Evolutionary conservation across 2,113 vertebrate genomes (phyloP).

Genomic region (Paedocypris sp.): DNA sequence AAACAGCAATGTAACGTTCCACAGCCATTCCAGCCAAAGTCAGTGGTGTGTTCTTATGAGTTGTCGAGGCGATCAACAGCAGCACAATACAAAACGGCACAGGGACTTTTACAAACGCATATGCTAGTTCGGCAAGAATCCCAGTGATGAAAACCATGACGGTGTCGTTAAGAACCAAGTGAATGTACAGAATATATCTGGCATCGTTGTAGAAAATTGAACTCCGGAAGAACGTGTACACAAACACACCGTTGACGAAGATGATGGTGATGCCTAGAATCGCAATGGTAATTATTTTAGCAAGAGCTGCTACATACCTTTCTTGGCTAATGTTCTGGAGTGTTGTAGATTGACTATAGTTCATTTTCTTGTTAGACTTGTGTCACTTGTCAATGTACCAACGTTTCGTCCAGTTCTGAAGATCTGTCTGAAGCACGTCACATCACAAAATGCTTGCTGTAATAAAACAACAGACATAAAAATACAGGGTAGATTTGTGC

Average conservation of each 20-base stretch:
- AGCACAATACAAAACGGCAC: conserved; percentile 6
- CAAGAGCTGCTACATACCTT: not conserved
- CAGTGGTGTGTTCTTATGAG: conserved; percentile 47
- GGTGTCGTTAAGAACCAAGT: conserved; percentile 37
- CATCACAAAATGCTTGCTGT: no score
- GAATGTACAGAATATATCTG: conserved; percentile 35
- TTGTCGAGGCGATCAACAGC: not conserved
- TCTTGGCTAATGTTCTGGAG: not conserved
- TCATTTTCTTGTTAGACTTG: conserved; percentile 21
- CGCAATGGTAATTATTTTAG: conserved; percentile 3
- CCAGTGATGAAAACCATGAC: conserved; percentile 22
- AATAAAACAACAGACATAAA: no score
- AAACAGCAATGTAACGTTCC: conserved; percentile 50
- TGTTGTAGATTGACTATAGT: not conserved
- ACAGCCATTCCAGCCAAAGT: conserved; percentile 51
- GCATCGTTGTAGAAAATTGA: conserved; percentile 26
- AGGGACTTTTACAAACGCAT: conserved; percentile 4
- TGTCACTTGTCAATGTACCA: no score
- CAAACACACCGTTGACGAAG: conserved; percentile 26
- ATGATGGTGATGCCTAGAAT: conserved; percentile 19
- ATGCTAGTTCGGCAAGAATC: not conserved
- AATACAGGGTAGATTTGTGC: no score
- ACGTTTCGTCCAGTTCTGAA: no score
- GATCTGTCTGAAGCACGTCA: no score
- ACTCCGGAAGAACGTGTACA: conserved; percentile 21